Conservation (phyloP, 2,797 vertebrate species). For the Alectoris magna region DNA sequence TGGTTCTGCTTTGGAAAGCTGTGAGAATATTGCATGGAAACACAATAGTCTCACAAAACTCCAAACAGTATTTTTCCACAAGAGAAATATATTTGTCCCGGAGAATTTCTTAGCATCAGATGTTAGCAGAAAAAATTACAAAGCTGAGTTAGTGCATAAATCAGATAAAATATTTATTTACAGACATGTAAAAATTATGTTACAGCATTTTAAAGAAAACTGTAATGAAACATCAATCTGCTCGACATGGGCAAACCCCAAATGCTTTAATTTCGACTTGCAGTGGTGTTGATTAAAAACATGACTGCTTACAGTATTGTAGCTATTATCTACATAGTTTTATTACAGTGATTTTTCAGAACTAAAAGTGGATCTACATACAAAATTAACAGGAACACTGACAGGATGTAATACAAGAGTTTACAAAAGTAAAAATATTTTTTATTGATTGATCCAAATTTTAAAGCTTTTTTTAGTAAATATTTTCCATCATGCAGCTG, state of each 20-base stretch:
- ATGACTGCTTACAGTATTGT: constrained; percentile 16
- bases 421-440: constrained; percentile 68
- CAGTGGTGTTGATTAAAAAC: constrained; percentile 51
- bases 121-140: constrained; percentile 21
- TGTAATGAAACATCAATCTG: constrained; percentile 47
- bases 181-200: constrained; percentile 81
- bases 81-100: not conserved
- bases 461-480: constrained; percentile 59
- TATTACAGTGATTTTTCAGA: constrained; percentile 21
- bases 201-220: constrained; percentile 75
- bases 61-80: not conserved
- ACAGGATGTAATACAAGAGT: constrained; percentile 48
- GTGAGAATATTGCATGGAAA: not conserved
- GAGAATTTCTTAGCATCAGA: not conserved
- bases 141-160: constrained; percentile 66
- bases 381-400: not conserved
- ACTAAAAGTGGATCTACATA: constrained; percentile 31
- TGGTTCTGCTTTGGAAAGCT: not conserved
- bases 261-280: constrained; percentile 4
- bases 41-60: not conserved
- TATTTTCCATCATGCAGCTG: constrained; percentile 56
- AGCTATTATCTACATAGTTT: constrained; percentile 50
- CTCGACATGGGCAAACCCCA: constrained; percentile 29
- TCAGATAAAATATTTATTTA: constrained; percentile 83
- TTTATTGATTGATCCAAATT: constrained; percentile 42